Evolutionary conservation across 1,140 invertebrate genomes (phyloP), one percentile per base, ranked within the genome.

Genomic region (Platyura marginata): DNA sequence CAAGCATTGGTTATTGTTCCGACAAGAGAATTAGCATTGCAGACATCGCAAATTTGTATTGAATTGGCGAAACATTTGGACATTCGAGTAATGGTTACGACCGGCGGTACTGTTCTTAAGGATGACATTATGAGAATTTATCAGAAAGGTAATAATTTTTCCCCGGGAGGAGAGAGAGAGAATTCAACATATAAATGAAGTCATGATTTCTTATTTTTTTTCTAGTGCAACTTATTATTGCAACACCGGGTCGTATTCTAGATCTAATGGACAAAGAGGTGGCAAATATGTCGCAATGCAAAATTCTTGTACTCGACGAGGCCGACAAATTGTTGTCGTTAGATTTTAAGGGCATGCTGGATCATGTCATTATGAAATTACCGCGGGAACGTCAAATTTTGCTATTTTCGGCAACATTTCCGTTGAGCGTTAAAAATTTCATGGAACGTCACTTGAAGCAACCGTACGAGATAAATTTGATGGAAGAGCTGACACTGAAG

Each of bases 61-160:
- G 93, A 99, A 65, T 69, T 99, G 44, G 82, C 91, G 46, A 98
- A 98, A 67, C 92, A 96, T 64, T 76, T 93, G 69, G 76, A 87
- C 58, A 77, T 93, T 51, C 85, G 89, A 64, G 87, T 98, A 42
- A 98, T 98, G 95, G 96, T 98, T 39, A 98, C 96, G 48, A 99
- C 95, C 54, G 93, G 80, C 57, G 94, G 95, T 51, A 98, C 94
- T 47, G 94, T 96, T 68, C 74, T 98, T 46, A 83, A 93, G 59
- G 95, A 99, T 67, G 96, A 99, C 64, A 98, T 99, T 62, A 92
- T 98, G 82, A 83, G 95, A 69, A 90, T 99, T 62, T 97, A 96
- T 71, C 89, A 98, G 66, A 92, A 92, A 78, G 79, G 79, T 83
- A 60, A 57, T 47, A 34, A 34, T n/a, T 13, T 29, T 29, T 29